These are phyloP conservation scores for Procambarus clarkii DNA, from an alignment of 1,140 invertebrate species.

Conservation along the genomic window DNA sequence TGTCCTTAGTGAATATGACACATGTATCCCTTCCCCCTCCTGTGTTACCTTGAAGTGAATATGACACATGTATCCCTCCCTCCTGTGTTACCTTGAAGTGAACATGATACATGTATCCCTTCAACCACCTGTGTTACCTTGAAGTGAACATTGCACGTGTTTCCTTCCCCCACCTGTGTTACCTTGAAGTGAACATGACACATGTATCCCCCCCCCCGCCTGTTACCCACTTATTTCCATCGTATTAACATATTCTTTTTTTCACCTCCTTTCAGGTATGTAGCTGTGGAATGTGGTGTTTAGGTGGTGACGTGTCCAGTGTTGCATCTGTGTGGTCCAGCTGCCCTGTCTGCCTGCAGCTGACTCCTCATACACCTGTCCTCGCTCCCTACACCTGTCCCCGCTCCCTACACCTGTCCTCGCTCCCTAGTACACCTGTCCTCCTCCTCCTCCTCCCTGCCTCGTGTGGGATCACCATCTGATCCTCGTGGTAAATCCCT, in stretches of 20 bases:
- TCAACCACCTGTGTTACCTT: no score
- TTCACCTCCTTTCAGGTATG: slow-evolving; percentile 49
- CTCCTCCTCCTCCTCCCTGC: neutral
- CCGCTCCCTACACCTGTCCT: neutral
- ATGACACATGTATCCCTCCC: no score
- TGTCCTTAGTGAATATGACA: no score
- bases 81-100: no score
- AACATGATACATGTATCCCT: no score
- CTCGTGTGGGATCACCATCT: neutral
- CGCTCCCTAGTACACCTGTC: neutral
- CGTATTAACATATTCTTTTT: neutral
- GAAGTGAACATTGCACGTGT: no score
- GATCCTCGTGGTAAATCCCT: neutral
- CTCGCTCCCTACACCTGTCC: slow-evolving; percentile 19
- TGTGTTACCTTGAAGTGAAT: no score
- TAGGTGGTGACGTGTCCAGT: slow-evolving; percentile 68
- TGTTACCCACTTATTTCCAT: no score
- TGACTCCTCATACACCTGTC: slow-evolving; percentile 45
- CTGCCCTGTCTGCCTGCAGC: slow-evolving; percentile 62
- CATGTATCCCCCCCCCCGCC: no score
- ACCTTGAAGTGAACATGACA: no score
- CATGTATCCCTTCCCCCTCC: no score
- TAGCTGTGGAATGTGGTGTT: slow-evolving; percentile 69
- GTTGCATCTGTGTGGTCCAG: slow-evolving; percentile 67
- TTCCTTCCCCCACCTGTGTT: no score